Evolutionary conservation across 2,113 vertebrate species (phyloP), one percentile per base, ranked within the genome.

Genomic region (Lycaon pictus): DNA sequence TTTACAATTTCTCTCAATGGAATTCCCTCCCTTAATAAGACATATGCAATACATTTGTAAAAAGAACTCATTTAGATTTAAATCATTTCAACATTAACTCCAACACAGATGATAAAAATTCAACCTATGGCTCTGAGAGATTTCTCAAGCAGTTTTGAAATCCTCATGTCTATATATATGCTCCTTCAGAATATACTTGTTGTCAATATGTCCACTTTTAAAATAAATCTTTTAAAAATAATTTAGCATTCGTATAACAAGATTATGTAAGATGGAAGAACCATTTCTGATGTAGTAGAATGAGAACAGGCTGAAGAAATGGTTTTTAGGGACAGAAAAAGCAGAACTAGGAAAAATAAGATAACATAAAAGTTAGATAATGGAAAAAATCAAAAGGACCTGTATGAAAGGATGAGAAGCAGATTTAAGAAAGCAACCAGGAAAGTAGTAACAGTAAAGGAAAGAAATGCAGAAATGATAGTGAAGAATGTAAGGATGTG

Each of bases 201-300:
- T 93, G 20, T 82, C 29, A 60, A 12, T 32, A 15, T 90, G 16
- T 65, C 17, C 2, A 43, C 25, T 77, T 90, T 93, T 67, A 48
- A 96, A 88, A 76, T 67, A 72, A 96, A 37, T 19, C 27, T 87
- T 89, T 72, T 69, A 35, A 76, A 85, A 83, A 93, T 85, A 80
- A 80, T 60, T 13, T 79, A 72, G 19, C 51, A 86, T 56, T 88
- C 60, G 72, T 51, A 84, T 32, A 89, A 53, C 23, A 88, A 74
- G 22, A 91, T 91, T 56, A 96, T 55, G 29, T 74, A 96, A 91
- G 84, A 35, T 60, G 0, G 0, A 62, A 32, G 92, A 94, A 37
- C 3, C 2, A 25, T 32, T 48, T 58, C 19, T 89, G 23, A 65
- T 56, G 8, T 16, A 84, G 13, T 72, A 85, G 80, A 90, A 87